Evolutionary conservation across 2,113 vertebrate species (phyloP), one percentile per base, ranked within the genome.

Genomic region (Sander vitreus): DNA sequence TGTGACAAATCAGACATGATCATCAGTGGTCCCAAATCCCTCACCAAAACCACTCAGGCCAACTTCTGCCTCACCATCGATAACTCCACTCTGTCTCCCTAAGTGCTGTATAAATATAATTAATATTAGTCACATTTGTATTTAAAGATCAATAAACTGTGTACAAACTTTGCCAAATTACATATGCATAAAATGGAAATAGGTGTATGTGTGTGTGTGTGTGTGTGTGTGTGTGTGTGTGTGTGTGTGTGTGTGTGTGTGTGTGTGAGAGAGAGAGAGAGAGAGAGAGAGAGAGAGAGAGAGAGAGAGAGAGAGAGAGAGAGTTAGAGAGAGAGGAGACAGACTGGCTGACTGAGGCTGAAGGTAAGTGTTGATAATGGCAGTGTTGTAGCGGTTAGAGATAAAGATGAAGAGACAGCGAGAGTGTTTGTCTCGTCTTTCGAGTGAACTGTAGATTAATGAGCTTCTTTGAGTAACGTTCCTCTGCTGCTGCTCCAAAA

Each of bases 371-470:
- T 15, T 73, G 78, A 80, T 86, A 25, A 68, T 73, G 36, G 18
- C 33, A 65, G 60, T 63, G 43, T 47, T 51, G 48, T 53, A 51
- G 74, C 30, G 18, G 73, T 63, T 16, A 77, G 25, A 72, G 71
- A 76, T 19, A 60, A 51, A 68, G 73, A 78, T 50, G 18, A 64
- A 83, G 58, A 53, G 62, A 39, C 54, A 30, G 50, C 14, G 58
- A 30, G 5, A 65, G 69, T 13, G 68, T 57, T 80, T 77, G 59
- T 59, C 63, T 76, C 53, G 9, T 69, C 64, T 77, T 73, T 55
- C 51, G 51, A 77, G n/a, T 76, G 21, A 73, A 73, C 51, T 62
- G 30, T 9, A 71, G 65, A 57, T 59, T 80, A 85, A 87, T 82
- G 65, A 84, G 50, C 33, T 63, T 71, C 55, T 66, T 58, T 13